Percentiles rank a stretch among this genome's conserved stretches.
Evolutionary conservation across 2,888 invertebrate genomes (phyloP).

Genomic region (Linnaemya vulpina): DNA sequence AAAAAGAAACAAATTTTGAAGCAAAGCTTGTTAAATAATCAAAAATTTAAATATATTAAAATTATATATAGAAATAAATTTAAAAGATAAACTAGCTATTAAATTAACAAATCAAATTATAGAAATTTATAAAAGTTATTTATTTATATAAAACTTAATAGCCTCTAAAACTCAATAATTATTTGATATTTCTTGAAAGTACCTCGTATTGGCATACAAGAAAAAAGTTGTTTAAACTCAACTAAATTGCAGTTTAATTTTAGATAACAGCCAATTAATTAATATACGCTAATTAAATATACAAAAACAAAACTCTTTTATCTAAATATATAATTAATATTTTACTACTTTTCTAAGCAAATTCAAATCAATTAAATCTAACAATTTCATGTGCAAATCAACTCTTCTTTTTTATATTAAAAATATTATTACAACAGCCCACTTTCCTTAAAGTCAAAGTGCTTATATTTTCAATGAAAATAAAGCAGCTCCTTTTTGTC

Average conservation of each 20-base stretch:
- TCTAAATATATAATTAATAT: slow-evolving; percentile 12
- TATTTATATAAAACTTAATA: not conserved
- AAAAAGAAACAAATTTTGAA: not conserved
- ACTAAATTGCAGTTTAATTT: too few relatives aligned
- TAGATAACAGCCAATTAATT: too few relatives aligned
- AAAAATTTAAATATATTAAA: not conserved
- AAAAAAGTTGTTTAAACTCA: too few relatives aligned
- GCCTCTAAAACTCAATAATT: not conserved
- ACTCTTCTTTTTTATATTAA: slow-evolving; percentile 33
- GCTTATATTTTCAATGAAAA: not conserved
- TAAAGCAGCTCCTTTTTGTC: too few relatives aligned
- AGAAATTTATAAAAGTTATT: not conserved
- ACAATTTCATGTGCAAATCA: slow-evolving; percentile 22
- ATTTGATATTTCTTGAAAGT: not conserved
- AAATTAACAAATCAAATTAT: not conserved
- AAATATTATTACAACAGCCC: not conserved
- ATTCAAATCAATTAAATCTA: slow-evolving; percentile 27
- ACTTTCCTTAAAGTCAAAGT: not conserved
- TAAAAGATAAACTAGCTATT: not conserved
- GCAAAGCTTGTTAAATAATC: slow-evolving; percentile 40
- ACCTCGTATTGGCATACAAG: too few relatives aligned
- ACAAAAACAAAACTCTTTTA: not conserved
- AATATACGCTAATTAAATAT: slow-evolving; percentile 13
- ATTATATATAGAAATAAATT: not conserved
- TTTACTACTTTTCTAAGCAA: not conserved